Percentiles rank a stretch among this genome's conserved stretches.
phyloP scores from a whole-genome alignment of 2,113 vertebrate genomes.

The Laterallus jamaicensis region DNA sequence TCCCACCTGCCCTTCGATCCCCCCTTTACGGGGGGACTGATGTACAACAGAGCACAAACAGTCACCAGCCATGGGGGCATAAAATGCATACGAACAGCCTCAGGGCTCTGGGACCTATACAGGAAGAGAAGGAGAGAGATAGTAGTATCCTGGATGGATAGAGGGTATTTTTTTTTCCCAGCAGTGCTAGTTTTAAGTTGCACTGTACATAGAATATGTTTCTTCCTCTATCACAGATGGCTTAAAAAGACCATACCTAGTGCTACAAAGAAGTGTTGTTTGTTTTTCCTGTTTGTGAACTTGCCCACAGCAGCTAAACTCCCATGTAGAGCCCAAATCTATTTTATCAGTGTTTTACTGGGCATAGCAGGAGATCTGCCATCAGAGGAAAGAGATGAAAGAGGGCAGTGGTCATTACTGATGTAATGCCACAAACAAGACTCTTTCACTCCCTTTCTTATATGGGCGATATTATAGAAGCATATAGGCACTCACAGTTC shows the following conservation, averaged over 20 bases:
- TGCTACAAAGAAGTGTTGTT: background rate
- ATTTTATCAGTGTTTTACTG: background rate
- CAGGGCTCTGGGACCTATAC: background rate
- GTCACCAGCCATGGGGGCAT: background rate
- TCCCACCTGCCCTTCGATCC: background rate
- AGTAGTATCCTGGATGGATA: background rate
- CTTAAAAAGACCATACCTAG: background rate
- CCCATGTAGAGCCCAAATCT: background rate
- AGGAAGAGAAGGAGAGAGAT: background rate
- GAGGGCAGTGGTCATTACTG: background rate
- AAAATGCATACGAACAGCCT: background rate
- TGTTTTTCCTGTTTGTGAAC: background rate
- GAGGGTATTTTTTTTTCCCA: background rate
- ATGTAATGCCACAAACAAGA: background rate
- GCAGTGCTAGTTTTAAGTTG: background rate
- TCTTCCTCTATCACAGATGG: background rate
- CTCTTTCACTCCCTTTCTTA: background rate
- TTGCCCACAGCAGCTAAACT: background rate
- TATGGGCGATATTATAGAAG: background rate
- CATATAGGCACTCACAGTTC: fast-evolving
- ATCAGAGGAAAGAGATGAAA: background rate
- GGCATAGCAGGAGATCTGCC: background rate
- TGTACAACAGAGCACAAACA: background rate
- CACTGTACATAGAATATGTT: background rate
- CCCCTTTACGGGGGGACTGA: background rate